Conservation (phyloP, 2,113 vertebrate genomes). For the Nycticryphes semicollaris region DNA sequence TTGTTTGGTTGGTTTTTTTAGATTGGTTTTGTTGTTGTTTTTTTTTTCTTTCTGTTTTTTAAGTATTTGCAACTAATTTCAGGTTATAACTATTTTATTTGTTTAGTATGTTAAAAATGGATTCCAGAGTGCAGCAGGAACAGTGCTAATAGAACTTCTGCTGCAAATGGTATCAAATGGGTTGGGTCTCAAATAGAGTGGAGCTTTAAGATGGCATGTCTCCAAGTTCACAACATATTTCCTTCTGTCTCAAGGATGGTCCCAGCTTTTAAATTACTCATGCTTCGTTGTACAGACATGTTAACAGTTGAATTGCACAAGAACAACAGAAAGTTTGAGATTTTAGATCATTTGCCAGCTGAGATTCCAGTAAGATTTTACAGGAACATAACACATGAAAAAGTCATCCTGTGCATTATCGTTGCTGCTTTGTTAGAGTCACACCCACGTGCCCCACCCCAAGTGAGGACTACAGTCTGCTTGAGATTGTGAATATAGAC, state of each 20-base stretch:
- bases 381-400: neutral
- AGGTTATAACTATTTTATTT: neutral
- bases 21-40: no score
- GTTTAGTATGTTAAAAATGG: neutral
- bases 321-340: slow-evolving; percentile 33
- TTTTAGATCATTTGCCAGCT: slow-evolving; percentile 48
- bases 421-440: neutral
- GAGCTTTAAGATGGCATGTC: neutral
- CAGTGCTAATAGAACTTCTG: neutral
- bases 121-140: neutral
- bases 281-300: slow-evolving; percentile 30
- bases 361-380: slow-evolving; percentile 36
- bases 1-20: neutral
- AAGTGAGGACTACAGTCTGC: neutral
- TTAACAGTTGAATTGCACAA: slow-evolving; percentile 46
- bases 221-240: neutral
- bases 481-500: neutral
- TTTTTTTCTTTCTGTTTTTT: neutral
- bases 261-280: slow-evolving; percentile 53
- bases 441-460: neutral
- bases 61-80: neutral
- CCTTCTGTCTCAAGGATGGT: slow-evolving; percentile 4
- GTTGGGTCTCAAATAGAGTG: neutral
- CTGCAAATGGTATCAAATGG: neutral
- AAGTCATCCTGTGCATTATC: slow-evolving; percentile 17